Evolutionary conservation across 2,888 invertebrate genomes (phyloP).

Genomic region (Eutolmus rufibarbis): DNA sequence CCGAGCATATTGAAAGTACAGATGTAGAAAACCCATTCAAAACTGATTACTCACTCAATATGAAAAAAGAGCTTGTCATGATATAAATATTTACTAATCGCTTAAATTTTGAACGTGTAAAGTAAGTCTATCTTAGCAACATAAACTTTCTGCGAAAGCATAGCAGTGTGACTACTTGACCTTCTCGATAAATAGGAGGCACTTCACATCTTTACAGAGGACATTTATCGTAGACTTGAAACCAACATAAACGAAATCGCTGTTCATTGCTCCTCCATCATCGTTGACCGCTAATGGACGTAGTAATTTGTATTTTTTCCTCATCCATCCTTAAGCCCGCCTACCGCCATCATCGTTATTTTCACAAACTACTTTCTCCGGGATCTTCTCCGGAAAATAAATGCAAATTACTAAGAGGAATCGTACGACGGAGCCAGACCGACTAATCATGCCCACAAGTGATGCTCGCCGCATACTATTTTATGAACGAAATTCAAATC

Average conservation of each 20-base stretch:
- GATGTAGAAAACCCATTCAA: neutral
- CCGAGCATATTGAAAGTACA: neutral
- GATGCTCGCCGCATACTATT: neutral
- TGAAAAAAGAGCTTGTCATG: neutral
- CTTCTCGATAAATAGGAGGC: neutral
- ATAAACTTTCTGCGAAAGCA: neutral
- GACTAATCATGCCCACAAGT: constrained; percentile 4
- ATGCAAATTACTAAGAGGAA: constrained; percentile 4
- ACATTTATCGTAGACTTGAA: neutral
- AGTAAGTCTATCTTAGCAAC: neutral
- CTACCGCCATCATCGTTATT: neutral
- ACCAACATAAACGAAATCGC: neutral
- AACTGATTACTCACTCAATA: neutral
- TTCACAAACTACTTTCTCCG: neutral
- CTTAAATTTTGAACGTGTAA: neutral
- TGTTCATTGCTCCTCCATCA: neutral
- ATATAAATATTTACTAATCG: neutral
- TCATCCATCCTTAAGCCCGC: neutral
- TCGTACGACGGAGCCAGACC: neutral
- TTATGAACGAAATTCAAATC: constrained; percentile 27
- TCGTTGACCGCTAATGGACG: neutral
- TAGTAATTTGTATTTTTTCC: neutral
- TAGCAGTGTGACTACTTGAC: neutral
- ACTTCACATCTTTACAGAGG: neutral
- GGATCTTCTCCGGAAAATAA: neutral